Percentiles rank a stretch among this genome's conserved stretches.
phyloP scores from a whole-genome alignment of 2,797 vertebrate species.

The Gallirallus australis region DNA sequence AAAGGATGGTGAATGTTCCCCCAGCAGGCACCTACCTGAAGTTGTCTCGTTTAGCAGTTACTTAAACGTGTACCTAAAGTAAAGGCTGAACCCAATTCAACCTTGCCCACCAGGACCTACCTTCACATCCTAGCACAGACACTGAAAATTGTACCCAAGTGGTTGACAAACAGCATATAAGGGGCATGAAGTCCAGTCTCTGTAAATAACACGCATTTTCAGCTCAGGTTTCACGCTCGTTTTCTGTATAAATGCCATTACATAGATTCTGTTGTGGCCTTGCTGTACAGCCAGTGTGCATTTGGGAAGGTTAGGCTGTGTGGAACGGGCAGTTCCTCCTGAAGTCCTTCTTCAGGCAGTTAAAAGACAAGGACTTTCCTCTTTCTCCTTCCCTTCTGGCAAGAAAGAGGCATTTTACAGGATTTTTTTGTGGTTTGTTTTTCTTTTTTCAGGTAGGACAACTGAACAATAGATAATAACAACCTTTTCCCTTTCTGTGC shows the following conservation, averaged over 20 bases:
- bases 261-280: neutral
- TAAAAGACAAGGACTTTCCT: neutral
- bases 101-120: neutral
- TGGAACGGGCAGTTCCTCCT: neutral
- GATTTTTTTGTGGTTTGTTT: neutral
- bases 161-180: neutral
- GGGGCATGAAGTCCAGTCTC: neutral
- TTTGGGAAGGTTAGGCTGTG: neutral
- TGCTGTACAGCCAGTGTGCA: neutral
- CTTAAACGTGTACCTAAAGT: neutral
- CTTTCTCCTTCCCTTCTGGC: neutral
- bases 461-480: neutral
- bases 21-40: neutral
- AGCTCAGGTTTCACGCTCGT: neutral
- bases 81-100: neutral
- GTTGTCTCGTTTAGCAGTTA: neutral
- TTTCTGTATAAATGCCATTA: neutral
- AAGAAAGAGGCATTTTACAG: neutral
- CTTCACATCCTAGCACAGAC: neutral
- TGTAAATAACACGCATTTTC: neutral
- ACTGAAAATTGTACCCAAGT: neutral
- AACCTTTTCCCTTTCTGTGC: slow-evolving; percentile 14
- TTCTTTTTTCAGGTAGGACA: neutral
- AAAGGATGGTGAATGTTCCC: neutral
- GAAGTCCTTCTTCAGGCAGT: neutral